Conservation (phyloP, 2,113 vertebrate species). For the Cyprinodon tularosa region DNA sequence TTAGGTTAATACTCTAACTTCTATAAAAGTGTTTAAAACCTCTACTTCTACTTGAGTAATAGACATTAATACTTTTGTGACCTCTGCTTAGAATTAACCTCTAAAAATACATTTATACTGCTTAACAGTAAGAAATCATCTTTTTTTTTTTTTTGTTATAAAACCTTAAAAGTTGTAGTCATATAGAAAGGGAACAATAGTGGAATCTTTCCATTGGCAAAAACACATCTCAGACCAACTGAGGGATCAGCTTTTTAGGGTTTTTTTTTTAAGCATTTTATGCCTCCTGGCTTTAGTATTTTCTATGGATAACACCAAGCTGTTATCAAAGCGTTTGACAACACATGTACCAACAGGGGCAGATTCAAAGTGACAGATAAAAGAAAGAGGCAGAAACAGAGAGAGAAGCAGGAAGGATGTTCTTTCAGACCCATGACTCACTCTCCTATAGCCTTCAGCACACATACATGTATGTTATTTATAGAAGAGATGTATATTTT, state of each 20-base stretch:
- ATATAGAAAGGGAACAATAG: neutral
- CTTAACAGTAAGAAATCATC: too few species aligned
- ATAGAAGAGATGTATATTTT: conserved; percentile 32
- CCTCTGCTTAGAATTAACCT: too few species aligned
- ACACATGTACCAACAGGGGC: conserved; percentile 30
- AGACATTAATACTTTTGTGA: too few species aligned
- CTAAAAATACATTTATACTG: too few species aligned
- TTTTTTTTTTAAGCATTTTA: conserved; percentile 7
- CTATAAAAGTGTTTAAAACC: too few species aligned
- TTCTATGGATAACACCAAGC: conserved; percentile 38
- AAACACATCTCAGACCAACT: neutral
- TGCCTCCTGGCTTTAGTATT: conserved; percentile 23
- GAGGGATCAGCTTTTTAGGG: conserved; percentile 11
- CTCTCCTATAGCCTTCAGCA: conserved; percentile 51
- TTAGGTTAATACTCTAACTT: too few species aligned
- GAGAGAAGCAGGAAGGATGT: conserved; percentile 44
- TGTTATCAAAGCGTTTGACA: conserved; percentile 46
- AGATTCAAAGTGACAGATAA: conserved; percentile 68
- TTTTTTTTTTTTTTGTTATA: too few species aligned
- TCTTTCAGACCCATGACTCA: conserved; percentile 62
- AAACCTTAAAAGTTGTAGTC: too few species aligned
- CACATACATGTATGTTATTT: conserved; percentile 57
- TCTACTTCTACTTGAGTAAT: too few species aligned
- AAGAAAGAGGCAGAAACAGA: conserved; percentile 35
- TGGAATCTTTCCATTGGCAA: conserved; percentile 2